Evolutionary conservation across 2,888 invertebrate species (phyloP).

Genomic region (Erebia ligea): DNA sequence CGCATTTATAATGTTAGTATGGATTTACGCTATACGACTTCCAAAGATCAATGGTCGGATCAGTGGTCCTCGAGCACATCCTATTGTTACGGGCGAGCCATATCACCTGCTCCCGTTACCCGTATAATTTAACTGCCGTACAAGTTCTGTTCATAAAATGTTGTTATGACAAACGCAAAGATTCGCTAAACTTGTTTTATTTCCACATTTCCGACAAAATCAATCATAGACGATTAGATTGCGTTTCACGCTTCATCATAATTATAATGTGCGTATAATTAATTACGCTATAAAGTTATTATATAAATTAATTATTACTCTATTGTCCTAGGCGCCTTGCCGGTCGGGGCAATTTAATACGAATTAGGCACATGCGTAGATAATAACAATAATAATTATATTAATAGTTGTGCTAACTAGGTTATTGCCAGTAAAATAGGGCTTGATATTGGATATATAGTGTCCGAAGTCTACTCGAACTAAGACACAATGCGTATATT

Average conservation of each 20-base stretch:
- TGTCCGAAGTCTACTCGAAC: neutral
- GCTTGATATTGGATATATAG: neutral
- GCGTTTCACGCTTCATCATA: neutral
- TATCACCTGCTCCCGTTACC: too few species aligned
- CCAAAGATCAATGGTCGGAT: too few species aligned
- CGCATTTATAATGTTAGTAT: too few species aligned
- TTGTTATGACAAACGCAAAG: neutral
- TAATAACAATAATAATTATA: neutral
- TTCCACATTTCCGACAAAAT: constrained; percentile 4
- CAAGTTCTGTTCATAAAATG: too few species aligned
- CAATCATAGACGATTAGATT: constrained; percentile 17
- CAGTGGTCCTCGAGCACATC: too few species aligned
- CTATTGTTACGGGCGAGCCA: too few species aligned
- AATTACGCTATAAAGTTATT: constrained; percentile 16
- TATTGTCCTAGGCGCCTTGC: constrained; percentile 1
- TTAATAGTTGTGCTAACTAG: constrained; percentile 4
- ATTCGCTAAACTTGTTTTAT: neutral
- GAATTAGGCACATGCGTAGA: constrained; percentile 3
- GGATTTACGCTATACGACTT: too few species aligned
- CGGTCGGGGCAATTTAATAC: neutral
- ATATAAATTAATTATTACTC: neutral
- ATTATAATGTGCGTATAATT: neutral
- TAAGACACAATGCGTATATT: neutral
- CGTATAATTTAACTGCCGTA: too few species aligned
- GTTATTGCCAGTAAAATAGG: constrained; percentile 1